phyloP scores from a whole-genome alignment of 2,888 invertebrate species.

The Calameuta pallipes region DNA sequence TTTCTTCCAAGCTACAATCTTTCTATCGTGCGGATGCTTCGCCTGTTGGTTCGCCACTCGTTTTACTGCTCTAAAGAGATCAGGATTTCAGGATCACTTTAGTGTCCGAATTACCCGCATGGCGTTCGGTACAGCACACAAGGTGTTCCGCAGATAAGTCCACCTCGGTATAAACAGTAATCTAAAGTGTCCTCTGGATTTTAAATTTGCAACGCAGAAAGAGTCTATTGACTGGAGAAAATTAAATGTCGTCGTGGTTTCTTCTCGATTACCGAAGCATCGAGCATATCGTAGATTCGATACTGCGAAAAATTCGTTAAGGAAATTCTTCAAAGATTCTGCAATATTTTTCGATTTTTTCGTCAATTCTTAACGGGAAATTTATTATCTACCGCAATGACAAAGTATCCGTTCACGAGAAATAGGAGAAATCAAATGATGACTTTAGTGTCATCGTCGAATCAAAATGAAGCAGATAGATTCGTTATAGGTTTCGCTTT shows the following conservation, averaged over 20 bases:
- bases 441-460: neutral
- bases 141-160: neutral
- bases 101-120: neutral
- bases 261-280: neutral
- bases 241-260: neutral
- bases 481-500: constrained; percentile 18
- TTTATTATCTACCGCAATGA: too few species aligned
- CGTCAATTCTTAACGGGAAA: too few species aligned
- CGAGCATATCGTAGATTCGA: neutral
- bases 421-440: neutral
- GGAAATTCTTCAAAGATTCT: neutral
- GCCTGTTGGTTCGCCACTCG: constrained; percentile 56
- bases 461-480: neutral
- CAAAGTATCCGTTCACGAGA: neutral
- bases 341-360: neutral
- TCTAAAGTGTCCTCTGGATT: neutral
- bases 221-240: neutral
- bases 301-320: neutral
- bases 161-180: neutral
- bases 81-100: constrained; percentile 39
- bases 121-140: neutral
- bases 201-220: neutral
- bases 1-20: neutral
- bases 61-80: constrained; percentile 46
- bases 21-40: constrained; percentile 33